Evolutionary conservation across 2,113 vertebrate genomes (phyloP).

Genomic region (Lonchura striata): DNA sequence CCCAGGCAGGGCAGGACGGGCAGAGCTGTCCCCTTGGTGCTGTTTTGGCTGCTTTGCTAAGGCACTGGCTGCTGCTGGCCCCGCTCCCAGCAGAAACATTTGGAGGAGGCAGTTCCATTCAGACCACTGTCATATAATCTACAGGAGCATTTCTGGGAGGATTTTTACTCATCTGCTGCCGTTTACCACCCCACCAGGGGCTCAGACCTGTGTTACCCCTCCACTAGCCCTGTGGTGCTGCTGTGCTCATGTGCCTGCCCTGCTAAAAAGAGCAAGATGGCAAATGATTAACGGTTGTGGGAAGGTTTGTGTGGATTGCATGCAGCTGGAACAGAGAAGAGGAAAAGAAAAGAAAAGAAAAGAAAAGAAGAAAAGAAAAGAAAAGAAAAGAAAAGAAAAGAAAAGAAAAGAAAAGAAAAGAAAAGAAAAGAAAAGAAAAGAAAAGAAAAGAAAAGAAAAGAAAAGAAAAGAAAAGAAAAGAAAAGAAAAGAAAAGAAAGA

Average conservation of each 20-base stretch:
- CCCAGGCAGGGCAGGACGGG: neutral
- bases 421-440: fast-evolving
- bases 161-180: neutral
- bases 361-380: neutral
- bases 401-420: neutral
- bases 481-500: fast-evolving
- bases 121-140: neutral
- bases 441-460: fast-evolving
- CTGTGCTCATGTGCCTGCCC: fast-evolving
- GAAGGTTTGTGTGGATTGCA: neutral
- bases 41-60: neutral
- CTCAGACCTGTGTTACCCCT: neutral
- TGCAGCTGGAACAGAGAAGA: neutral
- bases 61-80: neutral
- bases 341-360: fast-evolving
- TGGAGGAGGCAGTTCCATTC: neutral
- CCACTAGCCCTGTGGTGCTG: neutral
- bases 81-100: neutral
- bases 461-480: neutral
- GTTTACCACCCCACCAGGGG: neutral
- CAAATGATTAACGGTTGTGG: neutral
- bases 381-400: neutral
- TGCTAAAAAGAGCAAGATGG: fast-evolving
- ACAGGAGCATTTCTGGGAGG: neutral
- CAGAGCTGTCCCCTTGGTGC: neutral